Base-by-base conservation (phyloP, 2,113 vertebrate genomes). In the Paramisgurnus dabryanus region DNA sequence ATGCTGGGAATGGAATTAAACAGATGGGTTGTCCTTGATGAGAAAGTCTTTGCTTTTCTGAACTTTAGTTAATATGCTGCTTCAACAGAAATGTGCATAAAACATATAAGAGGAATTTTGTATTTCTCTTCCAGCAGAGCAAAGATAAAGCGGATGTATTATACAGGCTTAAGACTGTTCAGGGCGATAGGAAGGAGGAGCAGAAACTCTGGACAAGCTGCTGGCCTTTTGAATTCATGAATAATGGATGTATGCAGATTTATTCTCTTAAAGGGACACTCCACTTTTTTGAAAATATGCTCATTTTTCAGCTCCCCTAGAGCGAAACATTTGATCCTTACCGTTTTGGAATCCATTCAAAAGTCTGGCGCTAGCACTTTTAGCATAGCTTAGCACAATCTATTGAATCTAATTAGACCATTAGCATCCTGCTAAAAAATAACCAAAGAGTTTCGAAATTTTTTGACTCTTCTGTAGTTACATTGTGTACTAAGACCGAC, bases 211-310 rank as follows among this genome's bases (percentile, higher is more conserved):
- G 55, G 55, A 58, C 6, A 72, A 79, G 6, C 74, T 39, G 63
- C 63, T 89, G 82, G 84, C 86, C 1, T 85, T 90, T 87, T 82
- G 74, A 47, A 68, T 12, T 27, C 67, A 83, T 89, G 50, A 80
- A 86, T 89, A 85, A 90, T 89, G 79, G 83, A 90, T 80, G 63
- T 43, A 11, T 58, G 74, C 53, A 80, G 50, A 70, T 70, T 70
- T 53, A 70, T 70, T 53, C 68, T 70, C 47, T 70, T 22, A 70
- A 22, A 22, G 22, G 22, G 22, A 22, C 22, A 22, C 22, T 22
- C 22, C 22, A n/a, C 15, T 57, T 57, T 57, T 49, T 50, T 18
- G 13, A 40, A 72, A n/a, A 34, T 22, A 22, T 22, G 22, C 22
- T 22, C 22, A 22, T 22, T 72, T 72, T 47, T 47, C 45, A 6